A percentile compares a stretch with the other conserved stretches of the same genome.
phyloP scores from a whole-genome alignment of 1,140 invertebrate genomes.

The Drosophila pallidifrons region DNA sequence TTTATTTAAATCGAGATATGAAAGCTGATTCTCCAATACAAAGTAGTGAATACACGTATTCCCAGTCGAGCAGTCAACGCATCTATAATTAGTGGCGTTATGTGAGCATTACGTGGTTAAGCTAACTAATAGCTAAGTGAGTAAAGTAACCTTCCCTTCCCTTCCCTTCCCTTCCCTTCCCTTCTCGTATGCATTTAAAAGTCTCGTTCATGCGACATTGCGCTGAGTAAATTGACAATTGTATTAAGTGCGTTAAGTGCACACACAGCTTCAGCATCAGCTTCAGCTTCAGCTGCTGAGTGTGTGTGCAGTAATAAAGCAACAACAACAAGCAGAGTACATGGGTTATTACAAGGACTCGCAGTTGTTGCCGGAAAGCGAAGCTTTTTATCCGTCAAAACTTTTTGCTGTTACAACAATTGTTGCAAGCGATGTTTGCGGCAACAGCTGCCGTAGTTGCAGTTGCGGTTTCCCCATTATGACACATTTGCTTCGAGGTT shows the following conservation, averaged over 20 bases:
- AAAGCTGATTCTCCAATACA: background rate
- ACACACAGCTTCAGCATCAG: slow-evolving; percentile 12
- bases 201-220: slow-evolving; percentile 28
- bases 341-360: slow-evolving; percentile 51
- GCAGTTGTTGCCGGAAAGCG: slow-evolving; percentile 47
- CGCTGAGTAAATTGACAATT: slow-evolving; percentile 71
- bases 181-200: background rate
- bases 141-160: background rate
- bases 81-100: slow-evolving; percentile 45
- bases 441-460: slow-evolving; percentile 29
- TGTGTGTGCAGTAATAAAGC: slow-evolving; percentile 12
- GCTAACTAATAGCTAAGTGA: slow-evolving; percentile 28
- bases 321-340: slow-evolving; percentile 39
- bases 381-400: slow-evolving; percentile 49
- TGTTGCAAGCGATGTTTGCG: slow-evolving; percentile 28
- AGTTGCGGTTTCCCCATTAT: slow-evolving; percentile 50
- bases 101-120: slow-evolving; percentile 52
- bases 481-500: slow-evolving; percentile 59
- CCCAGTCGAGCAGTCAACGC: slow-evolving; percentile 12
- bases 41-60: background rate
- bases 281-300: too few relatives aligned
- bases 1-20: background rate
- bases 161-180: background rate
- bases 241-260: slow-evolving; percentile 74
- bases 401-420: slow-evolving; percentile 29